Evolutionary conservation across 2,113 vertebrate genomes (phyloP), one percentile per base, ranked within the genome.

Genomic region (Okapia johnstoni): DNA sequence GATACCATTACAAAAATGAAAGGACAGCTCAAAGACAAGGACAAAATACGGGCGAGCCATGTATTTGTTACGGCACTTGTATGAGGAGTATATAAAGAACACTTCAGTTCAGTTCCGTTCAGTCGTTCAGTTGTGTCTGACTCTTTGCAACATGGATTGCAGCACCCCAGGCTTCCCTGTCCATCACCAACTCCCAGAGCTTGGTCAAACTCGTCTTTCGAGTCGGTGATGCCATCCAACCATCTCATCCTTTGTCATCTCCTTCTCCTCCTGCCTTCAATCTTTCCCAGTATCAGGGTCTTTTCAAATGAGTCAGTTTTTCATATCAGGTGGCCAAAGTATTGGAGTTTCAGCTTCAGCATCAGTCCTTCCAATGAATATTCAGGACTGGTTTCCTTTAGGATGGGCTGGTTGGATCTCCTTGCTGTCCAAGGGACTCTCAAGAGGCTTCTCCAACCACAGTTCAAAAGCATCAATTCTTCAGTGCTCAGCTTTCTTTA

Each of bases 111-210:
- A 70, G 21, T 54, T 54, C 52, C 17, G 16, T 36, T 70, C 66
- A 70, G 66, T 12, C 6, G 2, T 70, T 23, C 66, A 40, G 66
- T 70, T 0, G 2, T 40, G 66, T 70, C 66, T 0, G 19, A 40
- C n/a, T 40, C n/a, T n/a, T n/a, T 23, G 66, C 66, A 70, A 12
- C n/a, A 40, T 40, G 66, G 66, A 40, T n/a, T 12, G 19, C n/a
- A 40, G 66, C n/a, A 40, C 1, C 0, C 10, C 0, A 1, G 66
- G n/a, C 10, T 23, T 40, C 10, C 19, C 2, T 23, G n/a, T 70
- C 19, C n/a, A 40, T 70, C n/a, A 40, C 19, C n/a, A 70, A 12
- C 66, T 70, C 5, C 19, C 0, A 0, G n/a, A 70, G 19, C 19
- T 70, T 36, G 5, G 19, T 23, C n/a, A 40, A 23, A 70, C 66